Evolutionary conservation across 2,797 vertebrate genomes (phyloP), one percentile per base, ranked within the genome.

Genomic region (Lindbergichthys nudifrons): DNA sequence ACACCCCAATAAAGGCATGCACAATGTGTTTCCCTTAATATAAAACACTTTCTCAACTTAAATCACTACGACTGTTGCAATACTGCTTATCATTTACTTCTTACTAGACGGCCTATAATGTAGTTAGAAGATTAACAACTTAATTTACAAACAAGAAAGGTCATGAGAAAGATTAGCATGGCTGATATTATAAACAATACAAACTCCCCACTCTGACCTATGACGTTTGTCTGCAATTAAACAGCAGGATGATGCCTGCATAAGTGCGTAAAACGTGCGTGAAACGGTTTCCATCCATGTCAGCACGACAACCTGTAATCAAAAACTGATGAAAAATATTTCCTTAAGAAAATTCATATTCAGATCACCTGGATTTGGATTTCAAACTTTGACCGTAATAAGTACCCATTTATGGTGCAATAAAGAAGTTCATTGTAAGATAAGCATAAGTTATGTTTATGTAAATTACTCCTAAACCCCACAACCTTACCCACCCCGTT

Each of bases 401-500:
- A n/a, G n/a, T 3, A 10, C n/a, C 50, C 2, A 51, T 51, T 32
- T 75, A 21, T 64, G 51, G 66, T 53, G 63, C 8, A 51, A 16
- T 10, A n/a, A 16, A 15, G 4, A 47, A 30, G 57, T 39, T 36
- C 4, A 60, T n/a, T 56, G 21, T 52, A 78, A 47, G 32, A 54
- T 52, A 39, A 51, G 26, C 30, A 50, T 69, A 12, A 18, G 26
- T 70, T 63, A 42, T 32, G 13, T 56, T 26, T 26, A 39, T 52
- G 5, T 46, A 36, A 69, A 56, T 56, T 64, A 74, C n/a, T 32
- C 21, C 3, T 8, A 66, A 70, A 42, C 16, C 18, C 36, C 41
- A 3, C 10, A 23, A 42, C 11, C 26, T 43, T n/a, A 60, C 3
- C n/a, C 5, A 65, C 19, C 3, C 21, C 12, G 15, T 30, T 50